Evolutionary conservation across 2,113 vertebrate genomes (phyloP).

Genomic region (Gulo gulo): DNA sequence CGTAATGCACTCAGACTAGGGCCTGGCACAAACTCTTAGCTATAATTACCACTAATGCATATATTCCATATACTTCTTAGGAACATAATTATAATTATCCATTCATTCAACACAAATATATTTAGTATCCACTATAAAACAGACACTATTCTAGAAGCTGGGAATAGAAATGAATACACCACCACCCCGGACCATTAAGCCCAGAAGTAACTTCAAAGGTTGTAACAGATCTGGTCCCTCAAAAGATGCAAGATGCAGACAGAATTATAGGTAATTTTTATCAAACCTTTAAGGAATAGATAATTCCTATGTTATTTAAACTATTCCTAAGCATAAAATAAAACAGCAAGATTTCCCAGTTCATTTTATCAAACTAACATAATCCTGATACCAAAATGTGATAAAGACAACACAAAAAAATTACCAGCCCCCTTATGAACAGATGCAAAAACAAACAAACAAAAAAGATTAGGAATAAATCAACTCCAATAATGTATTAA

Average conservation of each 20-base stretch:
- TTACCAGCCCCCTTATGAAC: not conserved
- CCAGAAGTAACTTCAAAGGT: not conserved
- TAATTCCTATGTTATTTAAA: constrained; percentile 1
- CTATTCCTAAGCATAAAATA: not conserved
- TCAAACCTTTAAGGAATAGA: not conserved
- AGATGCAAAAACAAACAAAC: not conserved
- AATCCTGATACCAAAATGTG: not conserved
- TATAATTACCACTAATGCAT: too few species aligned
- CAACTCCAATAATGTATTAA: not conserved
- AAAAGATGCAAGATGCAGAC: not conserved
- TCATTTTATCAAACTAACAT: not conserved
- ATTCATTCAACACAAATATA: not conserved
- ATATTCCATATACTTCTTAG: not conserved
- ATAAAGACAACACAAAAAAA: not conserved
- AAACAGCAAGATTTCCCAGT: not conserved
- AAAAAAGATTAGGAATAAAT: not conserved
- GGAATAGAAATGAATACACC: constrained; percentile 1
- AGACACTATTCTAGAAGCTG: not conserved
- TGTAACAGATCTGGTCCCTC: not conserved
- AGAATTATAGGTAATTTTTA: not conserved
- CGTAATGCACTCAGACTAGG: too few species aligned
- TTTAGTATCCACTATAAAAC: not conserved
- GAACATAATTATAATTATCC: not conserved
- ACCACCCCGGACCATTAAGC: not conserved
- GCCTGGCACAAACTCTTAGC: too few species aligned